phyloP scores from a whole-genome alignment of 1,140 invertebrate species.

The Drosophila sechellia region DNA sequence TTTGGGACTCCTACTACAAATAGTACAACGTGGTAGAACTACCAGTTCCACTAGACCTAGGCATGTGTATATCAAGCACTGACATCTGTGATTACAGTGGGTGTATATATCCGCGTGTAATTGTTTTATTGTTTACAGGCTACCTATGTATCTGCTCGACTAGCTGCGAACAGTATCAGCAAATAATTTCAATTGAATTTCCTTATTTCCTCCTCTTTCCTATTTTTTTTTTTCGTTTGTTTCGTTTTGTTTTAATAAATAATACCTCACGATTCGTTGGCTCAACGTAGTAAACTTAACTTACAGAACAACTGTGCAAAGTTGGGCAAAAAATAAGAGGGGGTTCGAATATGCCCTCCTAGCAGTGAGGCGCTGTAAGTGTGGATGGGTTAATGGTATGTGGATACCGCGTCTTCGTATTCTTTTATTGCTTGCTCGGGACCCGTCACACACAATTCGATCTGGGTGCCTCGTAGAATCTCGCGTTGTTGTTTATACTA shows the following conservation, averaged over 20 bases:
- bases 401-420: constrained; percentile 47
- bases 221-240: constrained; percentile 42
- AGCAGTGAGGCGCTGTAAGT: constrained; percentile 42
- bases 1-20: constrained; percentile 54
- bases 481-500: constrained; percentile 39
- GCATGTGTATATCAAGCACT: constrained; percentile 61
- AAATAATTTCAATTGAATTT: constrained; percentile 76
- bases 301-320: constrained; percentile 79
- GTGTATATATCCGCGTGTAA: constrained; percentile 34
- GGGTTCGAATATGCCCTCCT: constrained; percentile 9
- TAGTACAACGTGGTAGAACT: constrained; percentile 40
- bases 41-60: constrained; percentile 39
- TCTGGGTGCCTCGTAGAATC: constrained; percentile 30
- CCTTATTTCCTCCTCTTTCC: constrained; percentile 16
- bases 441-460: no score
- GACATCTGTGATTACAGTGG: constrained; percentile 65
- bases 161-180: constrained; percentile 63
- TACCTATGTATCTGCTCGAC: constrained; percentile 60
- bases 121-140: constrained; percentile 49
- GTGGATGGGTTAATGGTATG: constrained; percentile 44
- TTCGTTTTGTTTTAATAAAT: constrained; percentile 61
- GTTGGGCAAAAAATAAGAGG: constrained; percentile 56
- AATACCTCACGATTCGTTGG: constrained; percentile 79
- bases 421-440: constrained; percentile 22
- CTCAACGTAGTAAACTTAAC: constrained; percentile 76